These are phyloP conservation scores for Copsychus sechellarum DNA, from an alignment of 2,113 vertebrate genomes.

Conservation along the genomic window DNA sequence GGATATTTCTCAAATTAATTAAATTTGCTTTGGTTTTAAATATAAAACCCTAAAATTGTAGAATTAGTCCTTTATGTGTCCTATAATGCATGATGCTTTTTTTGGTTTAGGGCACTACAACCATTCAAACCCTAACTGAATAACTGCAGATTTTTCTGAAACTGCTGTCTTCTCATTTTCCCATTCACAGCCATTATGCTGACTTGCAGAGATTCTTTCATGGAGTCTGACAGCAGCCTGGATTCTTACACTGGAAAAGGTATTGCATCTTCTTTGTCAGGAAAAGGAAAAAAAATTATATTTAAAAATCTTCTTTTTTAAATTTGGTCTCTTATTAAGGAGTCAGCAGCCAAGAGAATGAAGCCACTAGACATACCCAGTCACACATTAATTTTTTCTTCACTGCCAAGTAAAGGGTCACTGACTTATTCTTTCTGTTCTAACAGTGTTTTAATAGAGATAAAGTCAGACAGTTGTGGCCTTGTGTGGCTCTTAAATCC, in stretches of 20 bases:
- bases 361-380: background rate
- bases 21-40: background rate
- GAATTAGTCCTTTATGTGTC: background rate
- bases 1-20: background rate
- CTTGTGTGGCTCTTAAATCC: background rate
- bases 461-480: background rate
- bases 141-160: background rate
- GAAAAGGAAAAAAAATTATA: background rate
- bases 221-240: background rate
- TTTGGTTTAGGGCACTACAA: background rate
- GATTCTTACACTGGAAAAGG: background rate
- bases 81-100: background rate
- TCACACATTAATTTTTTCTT: background rate
- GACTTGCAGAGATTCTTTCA: background rate
- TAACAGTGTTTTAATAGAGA: background rate
- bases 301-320: background rate
- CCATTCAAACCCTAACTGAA: background rate
- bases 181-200: background rate
- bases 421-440: background rate
- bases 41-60: background rate
- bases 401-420: background rate
- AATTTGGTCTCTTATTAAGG: background rate
- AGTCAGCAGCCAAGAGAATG: background rate
- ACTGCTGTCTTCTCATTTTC: background rate
- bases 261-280: background rate